Conservation (phyloP, 2,797 vertebrate species). For the Holocentrus rufus region DNA sequence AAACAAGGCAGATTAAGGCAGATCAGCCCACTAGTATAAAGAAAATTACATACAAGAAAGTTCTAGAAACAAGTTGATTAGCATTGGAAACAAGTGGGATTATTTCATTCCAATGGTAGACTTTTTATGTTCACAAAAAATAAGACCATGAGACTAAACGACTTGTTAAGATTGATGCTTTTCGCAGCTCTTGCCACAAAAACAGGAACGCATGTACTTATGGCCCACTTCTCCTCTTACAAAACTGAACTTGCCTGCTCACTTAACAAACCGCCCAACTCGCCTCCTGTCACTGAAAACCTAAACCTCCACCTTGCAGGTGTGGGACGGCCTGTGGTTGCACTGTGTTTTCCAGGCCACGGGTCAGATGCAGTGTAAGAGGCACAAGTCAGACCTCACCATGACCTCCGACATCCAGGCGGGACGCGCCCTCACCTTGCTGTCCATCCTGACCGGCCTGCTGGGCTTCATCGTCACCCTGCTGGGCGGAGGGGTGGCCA, state of each 20-base stretch:
- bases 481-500: constrained; percentile 46
- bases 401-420: constrained; percentile 56
- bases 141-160: too few relatives aligned
- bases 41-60: too few relatives aligned
- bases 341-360: constrained; percentile 62
- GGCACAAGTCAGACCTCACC: constrained; percentile 27
- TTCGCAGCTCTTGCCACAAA: not conserved
- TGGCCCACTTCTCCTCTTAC: not conserved
- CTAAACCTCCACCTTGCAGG: constrained; percentile 21
- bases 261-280: too few relatives aligned
- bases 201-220: not conserved
- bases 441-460: constrained; percentile 61
- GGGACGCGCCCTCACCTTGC: constrained; percentile 47
- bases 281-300: not conserved
- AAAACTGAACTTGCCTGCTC: too few relatives aligned
- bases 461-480: constrained; percentile 60
- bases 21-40: too few relatives aligned
- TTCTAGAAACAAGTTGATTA: too few relatives aligned
- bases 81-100: too few relatives aligned
- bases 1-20: too few relatives aligned
- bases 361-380: constrained; percentile 70
- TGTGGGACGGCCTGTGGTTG: constrained; percentile 70
- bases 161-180: too few relatives aligned
- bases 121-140: too few relatives aligned
- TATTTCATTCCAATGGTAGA: too few relatives aligned